A percentile compares a stretch with the other conserved stretches of the same genome.
These are phyloP conservation scores for Andricus curvator DNA, from an alignment of 2,888 invertebrate genomes.

Conservation along the genomic window DNA sequence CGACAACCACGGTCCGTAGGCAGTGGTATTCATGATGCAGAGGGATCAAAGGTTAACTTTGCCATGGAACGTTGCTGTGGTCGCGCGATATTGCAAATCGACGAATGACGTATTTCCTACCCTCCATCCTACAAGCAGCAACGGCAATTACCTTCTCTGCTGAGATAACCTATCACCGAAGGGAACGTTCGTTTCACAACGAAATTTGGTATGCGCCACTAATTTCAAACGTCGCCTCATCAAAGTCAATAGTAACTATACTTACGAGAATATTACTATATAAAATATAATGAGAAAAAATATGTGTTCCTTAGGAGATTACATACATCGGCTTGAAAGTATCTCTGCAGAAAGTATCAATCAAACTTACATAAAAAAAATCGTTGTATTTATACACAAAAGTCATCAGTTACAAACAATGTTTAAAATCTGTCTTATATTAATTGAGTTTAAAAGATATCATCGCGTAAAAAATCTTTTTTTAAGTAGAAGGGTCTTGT, in stretches of 20 bases:
- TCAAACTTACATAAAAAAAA: background rate
- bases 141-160: conserved; percentile 23
- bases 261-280: background rate
- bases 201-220: conserved; percentile 24
- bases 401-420: no score
- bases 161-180: conserved; percentile 27
- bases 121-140: background rate
- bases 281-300: background rate
- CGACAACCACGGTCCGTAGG: conserved; percentile 7
- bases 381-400: background rate
- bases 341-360: background rate
- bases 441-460: no score
- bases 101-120: conserved; percentile 18
- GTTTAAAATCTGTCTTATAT: no score
- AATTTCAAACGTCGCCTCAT: conserved; percentile 10
- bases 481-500: no score
- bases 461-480: no score
- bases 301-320: background rate
- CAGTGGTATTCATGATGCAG: conserved; percentile 28
- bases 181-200: conserved; percentile 9
- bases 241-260: background rate
- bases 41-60: conserved; percentile 38
- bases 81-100: conserved; percentile 34
- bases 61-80: conserved; percentile 3
- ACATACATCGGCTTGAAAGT: background rate